Conservation (phyloP, 2,113 vertebrate species). For the Thalassoma bifasciatum region DNA sequence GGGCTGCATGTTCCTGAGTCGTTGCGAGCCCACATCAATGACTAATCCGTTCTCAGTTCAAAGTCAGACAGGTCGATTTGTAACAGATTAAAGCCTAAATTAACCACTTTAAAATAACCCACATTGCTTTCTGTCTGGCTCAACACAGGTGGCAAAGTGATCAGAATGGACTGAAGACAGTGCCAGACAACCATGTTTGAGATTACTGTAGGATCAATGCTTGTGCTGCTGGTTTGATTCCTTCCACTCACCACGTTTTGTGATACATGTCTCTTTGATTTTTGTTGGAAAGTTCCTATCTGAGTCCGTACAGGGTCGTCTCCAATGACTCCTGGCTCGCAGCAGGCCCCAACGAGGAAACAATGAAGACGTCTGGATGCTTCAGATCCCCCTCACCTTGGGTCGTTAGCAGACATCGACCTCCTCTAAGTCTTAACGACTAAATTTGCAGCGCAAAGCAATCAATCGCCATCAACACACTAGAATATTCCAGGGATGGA, state of each 20-base stretch:
- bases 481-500: constrained; percentile 71
- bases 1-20: neutral
- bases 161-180: neutral
- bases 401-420: constrained; percentile 77
- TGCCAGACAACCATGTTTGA: neutral
- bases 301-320: neutral
- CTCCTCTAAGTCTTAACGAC: constrained; percentile 71
- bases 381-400: constrained; percentile 69
- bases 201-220: neutral
- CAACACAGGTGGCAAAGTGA: constrained; percentile 2
- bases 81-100: constrained; percentile 49
- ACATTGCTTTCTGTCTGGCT: constrained; percentile 13
- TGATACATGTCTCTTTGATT: neutral
- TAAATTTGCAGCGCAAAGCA: constrained; percentile 69
- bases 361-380: constrained; percentile 50
- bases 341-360: constrained; percentile 11
- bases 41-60: constrained; percentile 49
- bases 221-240: neutral
- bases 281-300: neutral
- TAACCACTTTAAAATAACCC: constrained; percentile 41
- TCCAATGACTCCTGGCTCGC: neutral
- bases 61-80: constrained; percentile 52
- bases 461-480: constrained; percentile 77
- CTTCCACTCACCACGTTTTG: neutral
- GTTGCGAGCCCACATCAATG: constrained; percentile 24